phyloP scores from a whole-genome alignment of 2,113 vertebrate species.

The Podarcis raffonei region DNA sequence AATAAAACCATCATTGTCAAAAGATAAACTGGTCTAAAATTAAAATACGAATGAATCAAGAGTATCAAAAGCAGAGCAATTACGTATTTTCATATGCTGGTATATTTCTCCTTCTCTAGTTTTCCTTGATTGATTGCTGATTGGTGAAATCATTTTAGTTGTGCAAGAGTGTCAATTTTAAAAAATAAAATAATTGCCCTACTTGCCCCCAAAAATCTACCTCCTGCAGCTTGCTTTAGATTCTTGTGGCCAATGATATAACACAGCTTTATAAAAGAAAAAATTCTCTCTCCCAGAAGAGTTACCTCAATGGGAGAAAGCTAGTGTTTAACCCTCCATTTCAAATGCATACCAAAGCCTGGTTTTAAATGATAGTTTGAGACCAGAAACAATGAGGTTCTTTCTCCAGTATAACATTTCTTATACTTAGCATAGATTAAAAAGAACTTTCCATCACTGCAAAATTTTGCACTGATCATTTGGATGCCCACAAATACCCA shows the following conservation, averaged over 20 bases:
- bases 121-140: not conserved
- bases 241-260: not conserved
- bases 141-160: not conserved
- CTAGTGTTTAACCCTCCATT: slow-evolving; percentile 10
- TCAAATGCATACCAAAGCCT: not conserved
- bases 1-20: not conserved
- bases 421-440: not conserved
- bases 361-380: not conserved
- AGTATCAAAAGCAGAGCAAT: not conserved
- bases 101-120: not conserved
- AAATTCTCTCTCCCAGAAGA: not conserved
- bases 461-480: slow-evolving; percentile 8
- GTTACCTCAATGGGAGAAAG: not conserved
- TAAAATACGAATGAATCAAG: not conserved
- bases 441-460: not conserved
- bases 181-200: not conserved
- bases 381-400: not conserved
- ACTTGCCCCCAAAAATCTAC: not conserved
- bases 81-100: slow-evolving; percentile 1
- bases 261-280: rapidly evolving
- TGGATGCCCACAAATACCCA: slow-evolving; percentile 3
- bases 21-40: not conserved
- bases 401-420: not conserved
- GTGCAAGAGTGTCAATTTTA: not conserved
- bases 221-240: not conserved